Evolutionary conservation across 2,113 vertebrate genomes (phyloP).

Genomic region (Formicarius rufipectus): DNA sequence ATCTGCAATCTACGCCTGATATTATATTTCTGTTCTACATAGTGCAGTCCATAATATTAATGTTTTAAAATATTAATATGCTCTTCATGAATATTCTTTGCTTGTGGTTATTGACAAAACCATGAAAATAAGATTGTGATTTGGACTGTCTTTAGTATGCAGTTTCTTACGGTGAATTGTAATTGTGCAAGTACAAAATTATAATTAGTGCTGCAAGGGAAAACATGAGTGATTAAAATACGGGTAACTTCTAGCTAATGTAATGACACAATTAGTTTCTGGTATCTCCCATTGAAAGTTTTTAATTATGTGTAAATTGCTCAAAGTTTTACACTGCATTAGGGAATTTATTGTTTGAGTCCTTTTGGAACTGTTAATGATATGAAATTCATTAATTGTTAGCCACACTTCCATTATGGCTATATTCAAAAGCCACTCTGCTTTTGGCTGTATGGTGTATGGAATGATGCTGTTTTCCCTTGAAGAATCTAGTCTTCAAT

Average conservation of each 20-base stretch:
- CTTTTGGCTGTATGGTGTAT: not conserved
- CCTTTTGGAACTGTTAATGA: not conserved
- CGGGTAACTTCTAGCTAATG: not conserved
- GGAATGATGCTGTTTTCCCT: not conserved
- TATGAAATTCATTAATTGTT: not conserved
- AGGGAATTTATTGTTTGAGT: not conserved
- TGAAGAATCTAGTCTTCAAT: not conserved
- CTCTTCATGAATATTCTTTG: not conserved
- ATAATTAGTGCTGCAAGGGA: not conserved
- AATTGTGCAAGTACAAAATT: constrained; percentile 22
- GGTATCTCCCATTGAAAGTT: not conserved
- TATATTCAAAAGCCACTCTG: not conserved
- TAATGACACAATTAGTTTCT: constrained; percentile 11
- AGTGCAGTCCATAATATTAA: not conserved
- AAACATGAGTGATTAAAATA: not conserved
- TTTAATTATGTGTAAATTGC: not conserved
- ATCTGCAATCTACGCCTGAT: not conserved
- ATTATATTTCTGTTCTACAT: not conserved
- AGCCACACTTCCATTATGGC: too few relatives aligned
- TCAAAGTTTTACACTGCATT: not conserved
- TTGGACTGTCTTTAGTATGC: not conserved
- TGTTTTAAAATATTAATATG: not conserved
- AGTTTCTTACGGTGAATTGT: not conserved
- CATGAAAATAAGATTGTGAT: not conserved
- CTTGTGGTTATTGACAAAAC: not conserved